Evolutionary conservation across 30 jellyfish, hydroid and myxozoan genomes (phyloP).

Genomic region (Chrysaora quinquecirrha): DNA sequence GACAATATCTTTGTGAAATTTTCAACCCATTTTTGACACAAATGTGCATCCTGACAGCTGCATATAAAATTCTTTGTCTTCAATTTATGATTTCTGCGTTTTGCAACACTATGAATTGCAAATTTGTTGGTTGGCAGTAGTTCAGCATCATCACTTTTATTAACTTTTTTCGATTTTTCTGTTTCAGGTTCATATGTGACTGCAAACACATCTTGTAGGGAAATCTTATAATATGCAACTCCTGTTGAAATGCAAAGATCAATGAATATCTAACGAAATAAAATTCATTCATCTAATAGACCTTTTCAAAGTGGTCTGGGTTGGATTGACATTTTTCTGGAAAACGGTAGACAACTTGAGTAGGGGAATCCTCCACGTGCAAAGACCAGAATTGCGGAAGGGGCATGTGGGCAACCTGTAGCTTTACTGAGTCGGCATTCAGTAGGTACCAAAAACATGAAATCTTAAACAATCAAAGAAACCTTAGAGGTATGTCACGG

Average conservation of each 20-base stretch:
- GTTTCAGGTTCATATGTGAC: neutral
- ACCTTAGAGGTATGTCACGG: neutral
- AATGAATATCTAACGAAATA: neutral
- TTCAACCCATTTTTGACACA: conserved; percentile 83
- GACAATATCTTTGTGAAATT: conserved; percentile 1
- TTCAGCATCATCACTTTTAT: neutral
- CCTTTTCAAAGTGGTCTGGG: no score
- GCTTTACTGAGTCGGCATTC: no score
- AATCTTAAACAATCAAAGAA: neutral
- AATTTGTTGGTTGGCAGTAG: neutral
- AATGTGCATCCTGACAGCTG: conserved; percentile 41
- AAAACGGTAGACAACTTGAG: no score
- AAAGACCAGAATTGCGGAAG: no score
- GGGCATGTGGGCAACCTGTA: neutral
- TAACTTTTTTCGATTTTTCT: neutral
- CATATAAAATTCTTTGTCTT: conserved; percentile 28
- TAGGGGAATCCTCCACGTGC: no score
- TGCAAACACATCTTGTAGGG: neutral
- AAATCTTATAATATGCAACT: neutral
- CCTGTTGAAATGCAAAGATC: neutral
- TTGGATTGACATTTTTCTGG: no score
- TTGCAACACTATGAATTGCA: neutral
- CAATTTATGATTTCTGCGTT: neutral
- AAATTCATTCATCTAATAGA: no score
- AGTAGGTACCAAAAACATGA: neutral